Conservation (phyloP, 2,888 invertebrate species). For the Baronia brevicornis region DNA sequence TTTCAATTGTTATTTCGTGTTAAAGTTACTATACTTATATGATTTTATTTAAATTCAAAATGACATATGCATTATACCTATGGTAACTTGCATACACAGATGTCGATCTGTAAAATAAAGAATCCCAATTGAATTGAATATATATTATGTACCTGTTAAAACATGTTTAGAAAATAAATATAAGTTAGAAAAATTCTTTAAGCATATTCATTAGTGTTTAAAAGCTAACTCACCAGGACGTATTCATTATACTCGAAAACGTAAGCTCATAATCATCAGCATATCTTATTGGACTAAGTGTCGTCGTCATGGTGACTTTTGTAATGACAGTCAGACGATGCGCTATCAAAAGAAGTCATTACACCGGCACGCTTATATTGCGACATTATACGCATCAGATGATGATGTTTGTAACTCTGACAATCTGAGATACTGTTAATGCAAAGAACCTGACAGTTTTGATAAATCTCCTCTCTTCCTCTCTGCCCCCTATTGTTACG, state of each 20-base stretch:
- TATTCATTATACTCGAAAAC: constrained; percentile 29
- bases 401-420: constrained; percentile 43
- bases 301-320: constrained; percentile 54
- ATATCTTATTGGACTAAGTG: constrained; percentile 47
- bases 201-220: no score
- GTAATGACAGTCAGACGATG: constrained; percentile 46
- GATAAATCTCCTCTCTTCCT: constrained; percentile 54
- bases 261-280: constrained; percentile 41
- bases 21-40: no score
- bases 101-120: background rate
- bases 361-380: constrained; percentile 53
- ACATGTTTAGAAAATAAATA: no score
- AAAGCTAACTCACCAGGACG: constrained; percentile 13
- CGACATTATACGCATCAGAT: constrained; percentile 56
- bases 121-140: constrained; percentile 6
- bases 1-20: no score
- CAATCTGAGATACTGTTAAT: constrained; percentile 69
- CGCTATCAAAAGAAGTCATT: constrained; percentile 60
- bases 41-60: no score
- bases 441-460: constrained; percentile 64
- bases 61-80: no score
- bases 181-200: no score
- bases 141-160: background rate
- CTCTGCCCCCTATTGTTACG: constrained; percentile 26
- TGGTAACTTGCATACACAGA: no score